Percentiles rank a stretch among this genome's conserved stretches.
These are phyloP conservation scores for Dendropsophus ebraccatus DNA, from an alignment of 2,113 vertebrate species.

Conservation along the genomic window DNA sequence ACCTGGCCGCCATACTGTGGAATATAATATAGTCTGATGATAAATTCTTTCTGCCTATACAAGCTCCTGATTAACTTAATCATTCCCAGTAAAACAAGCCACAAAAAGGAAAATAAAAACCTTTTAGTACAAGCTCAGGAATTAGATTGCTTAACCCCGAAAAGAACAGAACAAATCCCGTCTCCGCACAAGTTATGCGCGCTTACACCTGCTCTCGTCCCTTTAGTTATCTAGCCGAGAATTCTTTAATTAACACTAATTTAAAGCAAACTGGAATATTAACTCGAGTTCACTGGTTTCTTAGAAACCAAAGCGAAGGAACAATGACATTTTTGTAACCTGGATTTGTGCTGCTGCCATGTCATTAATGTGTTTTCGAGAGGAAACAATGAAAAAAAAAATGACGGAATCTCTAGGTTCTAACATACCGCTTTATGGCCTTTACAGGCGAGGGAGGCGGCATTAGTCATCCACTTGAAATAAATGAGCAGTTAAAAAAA, in stretches of 20 bases:
- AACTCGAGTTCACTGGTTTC: conserved; percentile 12
- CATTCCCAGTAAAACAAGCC: neutral
- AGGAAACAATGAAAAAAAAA: neutral
- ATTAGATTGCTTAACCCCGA: conserved; percentile 32
- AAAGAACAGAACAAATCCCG: conserved; percentile 15
- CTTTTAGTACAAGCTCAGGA: conserved; percentile 12
- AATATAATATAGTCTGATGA: neutral
- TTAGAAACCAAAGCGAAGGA: conserved; percentile 19
- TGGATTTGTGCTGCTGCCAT: conserved; percentile 18
- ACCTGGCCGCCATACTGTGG: no score
- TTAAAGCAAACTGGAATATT: conserved; percentile 17
- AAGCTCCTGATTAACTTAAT: neutral
- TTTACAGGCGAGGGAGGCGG: neutral
- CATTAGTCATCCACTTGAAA: conserved; percentile 25
- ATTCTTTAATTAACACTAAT: conserved; percentile 39
- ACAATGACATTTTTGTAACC: conserved; percentile 49
- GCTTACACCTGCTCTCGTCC: conserved; percentile 12
- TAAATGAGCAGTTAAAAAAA: conserved; percentile 4
- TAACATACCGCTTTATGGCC: neutral
- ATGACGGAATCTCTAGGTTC: neutral
- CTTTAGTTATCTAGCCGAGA: conserved; percentile 32
- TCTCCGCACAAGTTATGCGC: neutral
- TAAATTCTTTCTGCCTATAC: neutral
- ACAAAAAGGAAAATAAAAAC: neutral
- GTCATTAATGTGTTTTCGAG: conserved; percentile 22